Evolutionary conservation across 2,797 vertebrate species (phyloP).

Genomic region (Thripadectes ignobilis): DNA sequence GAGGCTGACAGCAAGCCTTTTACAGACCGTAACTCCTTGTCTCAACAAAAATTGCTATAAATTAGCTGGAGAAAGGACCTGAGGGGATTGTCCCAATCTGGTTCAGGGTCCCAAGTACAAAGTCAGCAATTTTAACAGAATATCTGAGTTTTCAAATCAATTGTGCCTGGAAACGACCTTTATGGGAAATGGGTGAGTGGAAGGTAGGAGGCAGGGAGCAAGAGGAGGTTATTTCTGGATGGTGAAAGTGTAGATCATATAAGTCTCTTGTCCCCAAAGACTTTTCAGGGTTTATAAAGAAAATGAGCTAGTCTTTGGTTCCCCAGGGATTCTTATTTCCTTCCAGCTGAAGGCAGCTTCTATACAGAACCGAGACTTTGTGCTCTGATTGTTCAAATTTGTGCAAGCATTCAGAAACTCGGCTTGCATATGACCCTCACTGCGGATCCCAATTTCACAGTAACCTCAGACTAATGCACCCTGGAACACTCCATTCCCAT

Average conservation of each 20-base stretch:
- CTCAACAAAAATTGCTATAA: conserved; percentile 82
- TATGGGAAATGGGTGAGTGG: conserved; percentile 5
- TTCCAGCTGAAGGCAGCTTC: not conserved
- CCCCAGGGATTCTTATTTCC: not conserved
- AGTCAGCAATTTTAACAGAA: conserved; percentile 66
- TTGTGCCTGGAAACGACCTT: conserved; percentile 25
- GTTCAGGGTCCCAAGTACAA: conserved; percentile 32
- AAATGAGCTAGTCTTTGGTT: not conserved
- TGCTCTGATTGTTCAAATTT: not conserved
- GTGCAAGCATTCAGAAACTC: not conserved
- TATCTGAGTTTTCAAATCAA: conserved; percentile 57
- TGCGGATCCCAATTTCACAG: not conserved
- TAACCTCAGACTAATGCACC: not conserved
- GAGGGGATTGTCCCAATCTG: conserved; percentile 59
- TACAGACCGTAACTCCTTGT: conserved; percentile 84
- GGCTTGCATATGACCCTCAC: not conserved
- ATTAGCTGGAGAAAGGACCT: conserved; percentile 78
- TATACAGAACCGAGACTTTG: not conserved
- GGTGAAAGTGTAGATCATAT: not conserved
- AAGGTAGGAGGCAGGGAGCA: not conserved
- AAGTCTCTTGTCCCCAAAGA: not conserved
- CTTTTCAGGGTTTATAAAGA: not conserved
- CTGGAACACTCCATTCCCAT: not conserved
- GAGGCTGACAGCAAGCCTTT: conserved; percentile 83
- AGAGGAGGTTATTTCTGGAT: conserved; percentile 28